These are phyloP conservation scores for Drosophila novamexicana DNA, from an alignment of 1,140 invertebrate species.

Conservation along the genomic window DNA sequence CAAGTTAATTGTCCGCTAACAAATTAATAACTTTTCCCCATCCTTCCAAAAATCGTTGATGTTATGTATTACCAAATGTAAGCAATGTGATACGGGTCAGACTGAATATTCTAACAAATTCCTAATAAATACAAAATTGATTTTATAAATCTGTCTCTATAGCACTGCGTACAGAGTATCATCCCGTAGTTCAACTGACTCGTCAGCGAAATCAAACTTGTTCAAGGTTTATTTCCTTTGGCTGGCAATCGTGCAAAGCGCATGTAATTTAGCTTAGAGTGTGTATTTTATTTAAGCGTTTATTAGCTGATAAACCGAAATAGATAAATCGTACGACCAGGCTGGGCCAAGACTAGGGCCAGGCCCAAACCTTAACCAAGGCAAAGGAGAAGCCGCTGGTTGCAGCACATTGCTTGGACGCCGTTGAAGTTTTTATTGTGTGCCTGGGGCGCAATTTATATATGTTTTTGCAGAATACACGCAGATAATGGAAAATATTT, in stretches of 20 bases:
- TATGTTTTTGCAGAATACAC: slow-evolving; percentile 50
- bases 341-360: slow-evolving; percentile 2
- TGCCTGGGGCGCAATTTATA: slow-evolving; percentile 56
- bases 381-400: slow-evolving; percentile 1
- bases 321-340: slow-evolving; percentile 69
- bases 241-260: slow-evolving; percentile 56
- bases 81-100: no score
- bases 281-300: slow-evolving; percentile 83
- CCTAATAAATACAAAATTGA: not conserved
- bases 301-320: slow-evolving; percentile 82
- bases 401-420: slow-evolving; percentile 5
- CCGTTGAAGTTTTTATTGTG: slow-evolving; percentile 74
- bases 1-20: no score
- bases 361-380: not conserved
- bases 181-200: slow-evolving; percentile 1
- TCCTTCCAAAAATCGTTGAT: no score
- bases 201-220: not conserved
- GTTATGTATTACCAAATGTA: no score
- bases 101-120: no score
- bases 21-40: no score
- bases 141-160: no score
- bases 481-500: slow-evolving; percentile 72
- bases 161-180: slow-evolving; percentile 22
- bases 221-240: slow-evolving; percentile 34
- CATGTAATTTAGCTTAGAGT: slow-evolving; percentile 79